Conservation (phyloP, 2,888 invertebrate species). For the Drosophila macrospina region DNA sequence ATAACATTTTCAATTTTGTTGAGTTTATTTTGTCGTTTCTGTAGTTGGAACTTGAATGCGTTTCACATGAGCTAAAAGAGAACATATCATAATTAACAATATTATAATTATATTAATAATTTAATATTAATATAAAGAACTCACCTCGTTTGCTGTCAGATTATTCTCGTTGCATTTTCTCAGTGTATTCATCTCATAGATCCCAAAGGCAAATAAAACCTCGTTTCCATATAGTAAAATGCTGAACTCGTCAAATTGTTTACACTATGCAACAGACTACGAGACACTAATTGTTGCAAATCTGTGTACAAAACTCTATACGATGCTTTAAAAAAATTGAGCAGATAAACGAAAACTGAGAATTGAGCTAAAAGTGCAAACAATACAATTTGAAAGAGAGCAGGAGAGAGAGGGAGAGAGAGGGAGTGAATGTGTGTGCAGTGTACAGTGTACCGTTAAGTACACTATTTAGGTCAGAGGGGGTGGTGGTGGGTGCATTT, state of each 20-base stretch:
- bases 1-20: too few relatives aligned
- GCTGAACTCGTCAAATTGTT: conserved; percentile 9
- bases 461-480: conserved; percentile 5
- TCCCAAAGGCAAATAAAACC: not conserved
- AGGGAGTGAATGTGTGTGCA: not conserved
- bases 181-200: not conserved
- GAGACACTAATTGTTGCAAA: conserved; percentile 7
- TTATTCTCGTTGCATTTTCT: not conserved
- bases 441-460: conserved; percentile 8
- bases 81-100: not conserved
- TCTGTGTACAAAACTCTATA: conserved; percentile 8
- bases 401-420: not conserved
- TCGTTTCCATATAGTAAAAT: not conserved
- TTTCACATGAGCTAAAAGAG: not conserved
- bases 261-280: not conserved
- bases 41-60: not conserved
- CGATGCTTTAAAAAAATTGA: not conserved
- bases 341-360: not conserved
- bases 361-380: conserved; percentile 9
- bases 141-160: too few relatives aligned
- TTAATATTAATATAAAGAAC: not conserved
- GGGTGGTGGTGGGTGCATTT: conserved; percentile 7
- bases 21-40: too few relatives aligned
- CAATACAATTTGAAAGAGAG: not conserved
- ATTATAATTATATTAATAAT: not conserved